Conservation (phyloP, 2,888 invertebrate species). For the Caenorhabditis imperialis region DNA sequence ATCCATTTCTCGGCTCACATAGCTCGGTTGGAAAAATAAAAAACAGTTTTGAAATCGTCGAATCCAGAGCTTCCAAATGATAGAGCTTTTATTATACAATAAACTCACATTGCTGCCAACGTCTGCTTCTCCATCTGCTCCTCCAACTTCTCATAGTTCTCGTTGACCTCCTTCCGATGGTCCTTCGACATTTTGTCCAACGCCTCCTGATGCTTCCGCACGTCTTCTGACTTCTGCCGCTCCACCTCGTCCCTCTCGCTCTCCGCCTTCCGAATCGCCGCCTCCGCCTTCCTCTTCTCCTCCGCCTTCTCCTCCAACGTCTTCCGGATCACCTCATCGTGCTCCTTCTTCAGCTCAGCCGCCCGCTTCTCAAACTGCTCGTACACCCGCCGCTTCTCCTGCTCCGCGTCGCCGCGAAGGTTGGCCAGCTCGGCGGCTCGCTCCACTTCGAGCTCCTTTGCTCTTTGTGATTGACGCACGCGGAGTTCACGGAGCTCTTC, state of each 20-base stretch:
- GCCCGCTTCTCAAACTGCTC: background rate
- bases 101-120: background rate
- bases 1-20: no score
- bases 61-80: no score
- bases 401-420: background rate
- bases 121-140: background rate
- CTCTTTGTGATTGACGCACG: background rate
- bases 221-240: background rate
- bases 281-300: slow-evolving; percentile 1
- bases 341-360: background rate
- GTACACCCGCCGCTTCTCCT: slow-evolving; percentile 1
- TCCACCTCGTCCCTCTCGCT: background rate
- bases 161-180: slow-evolving; percentile 1
- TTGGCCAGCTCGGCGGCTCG: background rate
- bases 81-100: no score
- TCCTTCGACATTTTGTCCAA: background rate
- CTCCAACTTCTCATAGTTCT: background rate
- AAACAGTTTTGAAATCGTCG: no score
- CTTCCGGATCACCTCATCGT: background rate
- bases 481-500: background rate
- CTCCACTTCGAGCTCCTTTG: background rate
- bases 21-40: no score
- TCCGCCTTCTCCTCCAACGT: background rate
- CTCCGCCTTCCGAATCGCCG: background rate
- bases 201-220: background rate